Percentiles rank a stretch among this genome's conserved stretches.
phyloP scores from a whole-genome alignment of 2,113 vertebrate genomes.

The Larimichthys crocea region DNA sequence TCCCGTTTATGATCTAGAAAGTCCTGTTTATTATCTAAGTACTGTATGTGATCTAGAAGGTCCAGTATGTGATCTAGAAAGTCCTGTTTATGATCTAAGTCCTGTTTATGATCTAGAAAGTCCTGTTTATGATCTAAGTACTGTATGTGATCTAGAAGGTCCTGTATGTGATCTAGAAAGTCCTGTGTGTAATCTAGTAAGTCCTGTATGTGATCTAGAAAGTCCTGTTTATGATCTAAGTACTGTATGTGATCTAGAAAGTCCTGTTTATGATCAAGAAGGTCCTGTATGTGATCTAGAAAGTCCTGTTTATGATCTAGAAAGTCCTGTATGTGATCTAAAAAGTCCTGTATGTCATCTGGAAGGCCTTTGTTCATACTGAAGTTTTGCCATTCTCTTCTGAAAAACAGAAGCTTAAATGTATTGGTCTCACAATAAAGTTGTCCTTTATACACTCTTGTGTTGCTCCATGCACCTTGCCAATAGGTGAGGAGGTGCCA shows the following conservation, averaged over 20 bases:
- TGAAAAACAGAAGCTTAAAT: background rate
- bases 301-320: background rate
- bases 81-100: background rate
- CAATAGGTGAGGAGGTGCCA: background rate
- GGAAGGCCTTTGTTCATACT: no score
- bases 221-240: background rate
- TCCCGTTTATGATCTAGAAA: background rate
- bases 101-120: background rate
- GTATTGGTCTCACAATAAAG: background rate
- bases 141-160: background rate
- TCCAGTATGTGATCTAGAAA: background rate
- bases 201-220: background rate
- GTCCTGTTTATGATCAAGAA: background rate
- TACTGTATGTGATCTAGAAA: background rate
- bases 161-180: background rate
- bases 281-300: background rate
- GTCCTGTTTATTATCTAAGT: background rate
- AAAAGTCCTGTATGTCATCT: no score
- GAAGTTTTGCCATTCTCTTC: no score
- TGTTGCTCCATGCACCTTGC: no score
- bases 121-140: background rate
- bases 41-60: background rate
- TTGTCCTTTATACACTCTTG: background rate
- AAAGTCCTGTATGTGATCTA: background rate
- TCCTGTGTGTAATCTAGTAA: background rate